Conservation (phyloP, 2,797 vertebrate species). For the Crocodylus rhombifer region DNA sequence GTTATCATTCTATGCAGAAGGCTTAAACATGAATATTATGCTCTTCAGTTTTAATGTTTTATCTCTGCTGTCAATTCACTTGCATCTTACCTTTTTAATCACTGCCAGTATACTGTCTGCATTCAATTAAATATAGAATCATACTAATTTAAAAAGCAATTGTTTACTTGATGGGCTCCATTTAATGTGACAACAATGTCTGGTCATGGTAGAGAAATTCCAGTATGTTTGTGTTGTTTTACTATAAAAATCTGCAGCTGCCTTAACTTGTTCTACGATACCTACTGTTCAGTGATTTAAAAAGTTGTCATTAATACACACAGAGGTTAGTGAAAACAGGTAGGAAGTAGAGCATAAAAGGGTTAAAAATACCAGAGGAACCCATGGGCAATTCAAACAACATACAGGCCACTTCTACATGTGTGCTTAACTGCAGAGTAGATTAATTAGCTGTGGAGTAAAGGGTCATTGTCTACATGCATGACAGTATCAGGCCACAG, state of each 20-base stretch:
- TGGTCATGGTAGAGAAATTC: fast-evolving
- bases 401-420: neutral
- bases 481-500: no score
- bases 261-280: neutral
- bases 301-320: neutral
- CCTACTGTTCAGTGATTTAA: neutral
- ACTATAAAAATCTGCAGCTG: neutral
- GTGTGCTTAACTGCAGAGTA: no score
- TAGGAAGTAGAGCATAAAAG: neutral
- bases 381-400: neutral
- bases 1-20: slow-evolving; percentile 61
- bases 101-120: slow-evolving; percentile 20
- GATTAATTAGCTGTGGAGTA: no score
- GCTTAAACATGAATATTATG: slow-evolving; percentile 25
- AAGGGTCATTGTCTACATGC: no score
- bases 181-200: neutral
- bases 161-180: neutral
- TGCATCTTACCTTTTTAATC: slow-evolving; percentile 30
- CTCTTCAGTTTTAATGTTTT: neutral
- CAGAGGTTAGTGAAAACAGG: neutral
- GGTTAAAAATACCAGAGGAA: neutral
- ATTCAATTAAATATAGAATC: slow-evolving; percentile 19
- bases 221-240: neutral
- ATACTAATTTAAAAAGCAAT: neutral
- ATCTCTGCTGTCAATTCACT: slow-evolving; percentile 12